A percentile compares a stretch with the other conserved stretches of the same genome.
phyloP scores from a whole-genome alignment of 2,797 vertebrate genomes.

The Tapera naevia region DNA sequence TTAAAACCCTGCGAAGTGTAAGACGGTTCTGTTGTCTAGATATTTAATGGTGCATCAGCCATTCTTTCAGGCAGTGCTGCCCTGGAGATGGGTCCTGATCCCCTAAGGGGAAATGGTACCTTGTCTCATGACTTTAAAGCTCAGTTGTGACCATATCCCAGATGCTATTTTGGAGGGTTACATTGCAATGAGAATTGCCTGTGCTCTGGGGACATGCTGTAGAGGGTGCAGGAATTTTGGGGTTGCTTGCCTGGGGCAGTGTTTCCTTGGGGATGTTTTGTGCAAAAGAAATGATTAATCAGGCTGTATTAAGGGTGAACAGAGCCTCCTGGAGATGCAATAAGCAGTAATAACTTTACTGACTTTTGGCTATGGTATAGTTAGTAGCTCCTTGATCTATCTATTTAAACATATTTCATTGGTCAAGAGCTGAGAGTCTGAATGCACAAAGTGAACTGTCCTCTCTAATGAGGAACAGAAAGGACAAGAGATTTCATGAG shows the following conservation, averaged over 20 bases:
- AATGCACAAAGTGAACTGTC: background rate
- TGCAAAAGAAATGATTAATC: background rate
- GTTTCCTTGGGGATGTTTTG: background rate
- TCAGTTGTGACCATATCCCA: background rate
- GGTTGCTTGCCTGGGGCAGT: background rate
- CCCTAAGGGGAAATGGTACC: fast-evolving
- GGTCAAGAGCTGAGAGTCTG: background rate
- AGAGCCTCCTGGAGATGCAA: background rate
- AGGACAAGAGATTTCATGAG: background rate
- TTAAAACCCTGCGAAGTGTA: background rate
- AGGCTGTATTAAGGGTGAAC: background rate
- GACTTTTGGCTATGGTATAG: background rate
- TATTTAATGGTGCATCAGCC: background rate
- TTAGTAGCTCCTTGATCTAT: background rate
- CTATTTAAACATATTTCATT: background rate
- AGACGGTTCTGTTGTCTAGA: background rate
- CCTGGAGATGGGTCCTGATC: background rate
- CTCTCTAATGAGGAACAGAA: background rate
- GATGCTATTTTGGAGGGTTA: background rate
- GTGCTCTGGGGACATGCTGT: fast-evolving
- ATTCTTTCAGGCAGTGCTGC: background rate
- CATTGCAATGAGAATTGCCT: background rate
- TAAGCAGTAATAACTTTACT: background rate
- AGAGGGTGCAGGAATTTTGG: background rate
- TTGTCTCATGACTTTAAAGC: fast-evolving